phyloP scores from a whole-genome alignment of 64 coral and sea anemone species.

The Orbicella faveolata region DNA sequence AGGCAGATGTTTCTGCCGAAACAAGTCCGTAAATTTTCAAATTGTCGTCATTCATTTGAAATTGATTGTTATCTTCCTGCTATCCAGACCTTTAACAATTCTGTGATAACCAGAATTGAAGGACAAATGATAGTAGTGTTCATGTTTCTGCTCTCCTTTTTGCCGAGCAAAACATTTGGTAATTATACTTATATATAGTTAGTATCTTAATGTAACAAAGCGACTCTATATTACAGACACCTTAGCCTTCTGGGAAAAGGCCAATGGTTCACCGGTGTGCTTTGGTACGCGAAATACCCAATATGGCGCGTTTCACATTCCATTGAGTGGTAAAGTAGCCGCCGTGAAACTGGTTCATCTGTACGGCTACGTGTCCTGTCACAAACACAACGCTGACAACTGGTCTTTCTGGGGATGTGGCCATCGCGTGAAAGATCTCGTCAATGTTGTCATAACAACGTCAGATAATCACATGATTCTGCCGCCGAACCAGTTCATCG shows the following conservation, averaged over 20 bases:
- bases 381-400: not conserved
- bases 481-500: not conserved
- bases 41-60: too few species aligned
- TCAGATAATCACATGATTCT: not conserved
- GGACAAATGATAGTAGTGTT: too few species aligned
- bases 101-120: too few species aligned
- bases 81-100: too few species aligned
- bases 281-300: not conserved
- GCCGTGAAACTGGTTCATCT: not conserved
- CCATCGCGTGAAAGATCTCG: not conserved
- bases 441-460: not conserved
- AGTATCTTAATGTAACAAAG: too few species aligned
- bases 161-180: too few species aligned
- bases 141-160: too few species aligned
- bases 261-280: not conserved
- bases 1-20: too few species aligned
- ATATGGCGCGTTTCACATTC: not conserved
- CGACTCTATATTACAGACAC: not conserved
- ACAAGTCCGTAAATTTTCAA: too few species aligned
- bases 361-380: not conserved
- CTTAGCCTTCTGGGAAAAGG: not conserved
- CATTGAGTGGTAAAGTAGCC: not conserved
- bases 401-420: slow-evolving; percentile 9
- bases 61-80: too few species aligned
- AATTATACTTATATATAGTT: too few species aligned